Evolutionary conservation across 2,888 invertebrate species (phyloP).

Genomic region (Acanthococcus lagerstroemiae): DNA sequence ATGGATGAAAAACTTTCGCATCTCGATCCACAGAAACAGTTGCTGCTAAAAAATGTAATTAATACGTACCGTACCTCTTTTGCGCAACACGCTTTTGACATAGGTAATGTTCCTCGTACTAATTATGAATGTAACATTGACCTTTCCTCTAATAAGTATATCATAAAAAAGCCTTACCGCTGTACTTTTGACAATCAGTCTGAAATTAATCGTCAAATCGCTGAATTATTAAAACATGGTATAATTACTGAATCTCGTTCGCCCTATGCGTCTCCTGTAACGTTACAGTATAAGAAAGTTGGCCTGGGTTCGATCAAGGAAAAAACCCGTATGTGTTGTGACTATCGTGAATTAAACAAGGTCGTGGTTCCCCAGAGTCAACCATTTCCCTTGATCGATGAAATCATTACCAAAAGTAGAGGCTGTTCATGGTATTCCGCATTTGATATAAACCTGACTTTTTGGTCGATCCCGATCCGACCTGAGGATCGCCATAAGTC

Average conservation of each 20-base stretch:
- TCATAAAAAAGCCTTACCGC: conserved; percentile 7
- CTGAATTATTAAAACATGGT: not conserved
- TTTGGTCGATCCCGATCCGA: conserved; percentile 39
- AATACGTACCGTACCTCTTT: not conserved
- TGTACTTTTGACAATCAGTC: conserved; percentile 7
- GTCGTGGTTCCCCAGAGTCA: conserved; percentile 5
- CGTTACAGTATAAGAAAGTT: conserved; percentile 11
- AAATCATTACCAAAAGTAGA: conserved; percentile 33
- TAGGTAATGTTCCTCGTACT: not conserved
- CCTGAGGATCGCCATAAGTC: conserved; percentile 13
- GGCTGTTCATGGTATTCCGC: conserved; percentile 40
- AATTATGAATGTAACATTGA: not conserved
- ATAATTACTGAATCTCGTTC: too few relatives aligned
- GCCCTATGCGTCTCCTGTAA: too few relatives aligned
- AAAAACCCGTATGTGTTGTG: conserved; percentile 3
- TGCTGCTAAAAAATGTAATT: not conserved
- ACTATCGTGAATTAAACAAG: conserved; percentile 22
- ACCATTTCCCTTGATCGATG: conserved; percentile 14
- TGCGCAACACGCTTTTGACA: not conserved
- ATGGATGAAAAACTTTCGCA: not conserved
- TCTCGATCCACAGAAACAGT: not conserved
- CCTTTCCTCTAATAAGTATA: not conserved
- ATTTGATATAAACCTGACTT: conserved; percentile 41
- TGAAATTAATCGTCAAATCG: conserved; percentile 15
- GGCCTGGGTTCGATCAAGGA: not conserved